Percentiles rank a stretch among this genome's conserved stretches.
phyloP scores from a whole-genome alignment of 2,888 invertebrate genomes.

The Leptura quadrifasciata region DNA sequence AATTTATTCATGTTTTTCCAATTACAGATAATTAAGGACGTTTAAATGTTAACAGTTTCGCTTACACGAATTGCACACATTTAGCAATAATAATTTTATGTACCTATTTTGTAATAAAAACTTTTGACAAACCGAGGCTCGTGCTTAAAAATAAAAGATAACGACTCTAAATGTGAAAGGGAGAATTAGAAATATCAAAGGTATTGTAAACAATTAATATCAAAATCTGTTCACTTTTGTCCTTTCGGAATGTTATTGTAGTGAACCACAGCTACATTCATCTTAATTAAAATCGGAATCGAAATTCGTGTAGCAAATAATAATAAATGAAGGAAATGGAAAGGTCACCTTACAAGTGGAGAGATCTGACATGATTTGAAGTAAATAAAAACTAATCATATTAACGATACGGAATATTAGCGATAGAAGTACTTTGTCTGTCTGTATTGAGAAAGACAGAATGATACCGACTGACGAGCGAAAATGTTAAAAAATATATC shows the following conservation, averaged over 20 bases:
- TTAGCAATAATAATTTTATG: too few species aligned
- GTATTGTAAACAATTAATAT: not conserved
- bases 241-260: not conserved
- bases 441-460: not conserved
- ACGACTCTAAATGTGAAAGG: not conserved
- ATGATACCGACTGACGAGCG: too few species aligned
- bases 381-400: not conserved
- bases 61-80: too few species aligned
- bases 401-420: not conserved
- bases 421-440: not conserved
- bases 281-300: slow-evolving; percentile 15
- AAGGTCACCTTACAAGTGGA: slow-evolving; percentile 14
- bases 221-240: not conserved
- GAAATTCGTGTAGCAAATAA: slow-evolving; percentile 12
- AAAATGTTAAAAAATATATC: too few species aligned
- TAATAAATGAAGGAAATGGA: slow-evolving; percentile 5
- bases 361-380: slow-evolving; percentile 17
- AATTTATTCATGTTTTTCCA: too few species aligned
- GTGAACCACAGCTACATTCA: slow-evolving; percentile 4
- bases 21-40: too few species aligned
- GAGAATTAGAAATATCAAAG: not conserved
- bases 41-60: too few species aligned
- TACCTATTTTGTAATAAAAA: not conserved
- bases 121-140: not conserved
- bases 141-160: not conserved